phyloP scores from a whole-genome alignment of 2,888 invertebrate species.

The Agriotes lineatus region DNA sequence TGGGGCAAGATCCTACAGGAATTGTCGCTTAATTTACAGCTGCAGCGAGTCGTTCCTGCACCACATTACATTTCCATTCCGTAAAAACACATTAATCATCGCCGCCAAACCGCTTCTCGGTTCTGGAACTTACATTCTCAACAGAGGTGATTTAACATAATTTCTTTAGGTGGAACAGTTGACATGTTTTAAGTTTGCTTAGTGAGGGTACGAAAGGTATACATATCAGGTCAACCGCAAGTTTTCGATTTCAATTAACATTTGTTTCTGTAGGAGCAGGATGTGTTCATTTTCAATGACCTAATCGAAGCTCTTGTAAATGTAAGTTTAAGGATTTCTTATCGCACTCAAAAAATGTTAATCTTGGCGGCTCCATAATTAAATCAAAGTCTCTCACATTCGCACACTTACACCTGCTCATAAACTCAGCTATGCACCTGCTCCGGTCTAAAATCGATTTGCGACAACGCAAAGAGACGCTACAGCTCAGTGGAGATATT shows the following conservation, averaged over 20 bases:
- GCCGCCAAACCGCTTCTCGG: constrained; percentile 9
- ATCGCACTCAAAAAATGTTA: too few relatives aligned
- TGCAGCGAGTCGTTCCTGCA: background rate
- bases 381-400: too few relatives aligned
- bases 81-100: constrained; percentile 27
- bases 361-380: too few relatives aligned
- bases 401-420: too few relatives aligned
- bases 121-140: constrained; percentile 16
- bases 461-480: too few relatives aligned
- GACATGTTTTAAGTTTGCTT: constrained; percentile 1
- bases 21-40: constrained; percentile 16
- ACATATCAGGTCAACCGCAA: background rate
- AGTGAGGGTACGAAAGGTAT: background rate
- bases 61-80: constrained; percentile 19
- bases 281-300: too few relatives aligned
- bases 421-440: too few relatives aligned
- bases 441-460: too few relatives aligned
- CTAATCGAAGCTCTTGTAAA: too few relatives aligned
- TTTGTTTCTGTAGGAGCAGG: too few relatives aligned
- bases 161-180: constrained; percentile 13
- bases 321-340: too few relatives aligned
- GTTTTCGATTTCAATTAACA: background rate
- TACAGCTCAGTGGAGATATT: too few relatives aligned
- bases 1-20: background rate
- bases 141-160: constrained; percentile 18